phyloP scores from a whole-genome alignment of 2,113 vertebrate genomes.

The Condylura cristata region DNA sequence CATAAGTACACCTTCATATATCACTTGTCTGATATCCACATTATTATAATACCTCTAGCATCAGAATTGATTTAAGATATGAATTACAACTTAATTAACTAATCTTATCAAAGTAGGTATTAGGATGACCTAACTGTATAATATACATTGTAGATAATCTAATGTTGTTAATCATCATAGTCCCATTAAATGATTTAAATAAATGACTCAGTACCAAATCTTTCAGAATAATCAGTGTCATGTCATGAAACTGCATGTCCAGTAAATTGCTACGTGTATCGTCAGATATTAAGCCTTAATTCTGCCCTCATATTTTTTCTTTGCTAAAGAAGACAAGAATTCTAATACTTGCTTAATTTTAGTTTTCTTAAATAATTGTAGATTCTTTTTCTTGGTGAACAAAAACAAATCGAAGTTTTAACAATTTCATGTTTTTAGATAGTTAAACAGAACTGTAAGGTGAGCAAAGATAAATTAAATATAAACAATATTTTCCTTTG shows the following conservation, averaged over 20 bases:
- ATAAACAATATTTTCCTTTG: conserved; percentile 6
- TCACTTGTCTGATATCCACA: background rate
- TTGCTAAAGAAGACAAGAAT: background rate
- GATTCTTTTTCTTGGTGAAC: background rate
- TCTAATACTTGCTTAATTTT: background rate
- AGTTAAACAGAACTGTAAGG: background rate
- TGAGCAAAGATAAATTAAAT: background rate
- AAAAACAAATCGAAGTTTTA: background rate
- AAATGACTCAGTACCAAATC: background rate
- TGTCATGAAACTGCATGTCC: conserved; percentile 13
- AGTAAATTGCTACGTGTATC: conserved; percentile 39
- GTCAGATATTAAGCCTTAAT: background rate
- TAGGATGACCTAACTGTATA: background rate
- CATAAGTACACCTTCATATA: background rate
- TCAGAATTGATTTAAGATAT: background rate
- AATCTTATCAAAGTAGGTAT: background rate
- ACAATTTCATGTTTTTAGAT: background rate
- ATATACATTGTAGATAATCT: background rate
- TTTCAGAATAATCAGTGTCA: conserved; percentile 26
- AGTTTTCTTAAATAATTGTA: background rate
- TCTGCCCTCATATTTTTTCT: conserved; percentile 31
- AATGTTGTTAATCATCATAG: background rate
- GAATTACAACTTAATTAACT: conserved; percentile 50
- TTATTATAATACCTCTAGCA: background rate
- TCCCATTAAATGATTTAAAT: conserved; percentile 10